Evolutionary conservation across 2,888 invertebrate genomes (phyloP), one percentile per base, ranked within the genome.

Genomic region (Drosophila antonietae): DNA sequence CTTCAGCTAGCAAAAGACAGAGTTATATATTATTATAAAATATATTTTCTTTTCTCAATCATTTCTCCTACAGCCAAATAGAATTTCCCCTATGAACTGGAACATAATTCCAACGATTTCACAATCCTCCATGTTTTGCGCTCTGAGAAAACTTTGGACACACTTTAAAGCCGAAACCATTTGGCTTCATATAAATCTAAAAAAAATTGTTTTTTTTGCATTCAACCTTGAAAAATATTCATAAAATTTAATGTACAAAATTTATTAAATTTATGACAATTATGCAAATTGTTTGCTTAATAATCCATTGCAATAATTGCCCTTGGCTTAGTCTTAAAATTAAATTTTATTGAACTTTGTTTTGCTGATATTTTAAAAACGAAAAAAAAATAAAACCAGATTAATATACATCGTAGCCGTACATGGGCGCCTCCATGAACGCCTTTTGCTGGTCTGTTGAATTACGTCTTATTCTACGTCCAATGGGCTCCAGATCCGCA

Each of bases 401-500:
- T 49, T 91, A 89, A 68, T 91, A 92, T 31, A 92, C 91, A 91
- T 95, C 95, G 92, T 97, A 98, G 5, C 97, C 97, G 92, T 96
- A 97, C 90, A 95, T 95, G 63, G 95, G 94, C 0, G 95, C 96
- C 92, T 98, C 97, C 81, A 94, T 93, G 89, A 95, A 97, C 0
- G 97, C 97, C 90, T 95, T 95, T 5, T 94, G 92, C 94, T 96
- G 96, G 88, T 98, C 97, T 1, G 94, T 93, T 0, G 97, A 97
- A 90, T 96, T 96, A 68, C 96, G 94, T 77, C 96, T 94, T 73
- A 96, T 93, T 73, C 97, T 93, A 78, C 97, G 93, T 0, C 98
- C 98, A 56, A 98, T 95, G 0, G 99, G 99, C 91, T 99, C 99
- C 81, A 98, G 93, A 92, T 99, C 98, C 23, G 95, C 95, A 90